Evolutionary conservation across 1,140 invertebrate species (phyloP), one percentile per base, ranked within the genome.

Genomic region (Rhagoletis pomonella): DNA sequence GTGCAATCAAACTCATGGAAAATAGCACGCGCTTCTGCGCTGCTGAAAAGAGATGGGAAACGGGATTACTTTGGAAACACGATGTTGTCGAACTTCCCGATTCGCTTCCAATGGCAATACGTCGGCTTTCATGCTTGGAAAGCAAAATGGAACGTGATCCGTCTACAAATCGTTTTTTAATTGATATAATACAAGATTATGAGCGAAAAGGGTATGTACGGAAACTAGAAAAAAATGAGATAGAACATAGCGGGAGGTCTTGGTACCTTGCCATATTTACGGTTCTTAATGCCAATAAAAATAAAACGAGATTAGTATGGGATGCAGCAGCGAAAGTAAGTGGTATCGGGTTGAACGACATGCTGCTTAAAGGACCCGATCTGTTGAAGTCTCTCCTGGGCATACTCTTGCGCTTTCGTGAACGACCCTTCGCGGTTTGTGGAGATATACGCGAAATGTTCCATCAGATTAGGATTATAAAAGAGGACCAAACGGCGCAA

Each of bases 371-470:
- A 42, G 90, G 91, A 1, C 91, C 91, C 2, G 90, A 91, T 42
- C 85, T 55, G 42, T 85, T 92, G 17, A 88, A 84, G n/a, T 87
- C 77, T 0, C 65, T 90, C 64, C 77, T 85, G 17, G 81, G 88
- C 0, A 87, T 90, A 0, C 65, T 91, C 0, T 87, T 90, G 85
- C 19, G 88, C 1, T 91, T 92, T 55, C 87, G 90, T 7, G 59
- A 89, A 44, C 85, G 87, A 2, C 19, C 42, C 10, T 42, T 90
- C 1, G 90, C 89, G 0, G 86, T 91, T 5, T 87, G 44, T 29
- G 89, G 88, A 10, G 90, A 92, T 85, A 92, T 93, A 3, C 42
- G 85, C 6, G 93, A 93, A 9, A 93, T 93, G 92, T 93, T 93
- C 42, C 65, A 73, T 9, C 84, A 73, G 67, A 81, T 65, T 62